A percentile compares a stretch with the other conserved stretches of the same genome.
phyloP scores from a whole-genome alignment of 2,888 invertebrate species.

The Synanthedon tipuliformis region DNA sequence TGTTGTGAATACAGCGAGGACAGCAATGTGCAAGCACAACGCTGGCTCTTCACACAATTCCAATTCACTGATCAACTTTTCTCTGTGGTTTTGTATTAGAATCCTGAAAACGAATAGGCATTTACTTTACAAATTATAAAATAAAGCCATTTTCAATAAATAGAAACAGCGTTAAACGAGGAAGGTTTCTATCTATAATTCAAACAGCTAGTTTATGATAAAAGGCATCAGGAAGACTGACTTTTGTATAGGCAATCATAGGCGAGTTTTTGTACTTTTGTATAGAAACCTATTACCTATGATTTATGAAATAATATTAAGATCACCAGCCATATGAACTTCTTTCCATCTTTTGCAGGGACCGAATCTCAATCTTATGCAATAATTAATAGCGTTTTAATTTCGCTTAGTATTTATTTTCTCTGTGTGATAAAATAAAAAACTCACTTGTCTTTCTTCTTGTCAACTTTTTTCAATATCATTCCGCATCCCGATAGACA shows the following conservation, averaged over 20 bases:
- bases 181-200: too few species aligned
- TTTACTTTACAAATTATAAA: too few species aligned
- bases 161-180: too few species aligned
- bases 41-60: conserved; percentile 81
- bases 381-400: not conserved
- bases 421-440: not conserved
- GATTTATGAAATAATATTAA: too few species aligned
- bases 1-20: conserved; percentile 82
- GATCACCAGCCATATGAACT: not conserved
- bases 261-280: too few species aligned
- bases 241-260: too few species aligned
- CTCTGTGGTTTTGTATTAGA: conserved; percentile 82
- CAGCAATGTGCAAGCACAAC: conserved; percentile 80
- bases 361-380: not conserved
- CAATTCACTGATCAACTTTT: conserved; percentile 83
- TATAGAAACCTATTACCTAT: too few species aligned
- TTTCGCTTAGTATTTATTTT: not conserved
- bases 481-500: conserved; percentile 79
- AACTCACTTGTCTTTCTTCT: conserved; percentile 80
- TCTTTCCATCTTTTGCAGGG: not conserved
- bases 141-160: too few species aligned
- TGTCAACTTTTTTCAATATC: conserved; percentile 89
- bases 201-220: too few species aligned
- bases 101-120: conserved; percentile 58
- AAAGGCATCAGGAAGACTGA: too few species aligned